Evolutionary conservation across 2,113 vertebrate genomes (phyloP).

Genomic region (Cyrtonyx montezumae): DNA sequence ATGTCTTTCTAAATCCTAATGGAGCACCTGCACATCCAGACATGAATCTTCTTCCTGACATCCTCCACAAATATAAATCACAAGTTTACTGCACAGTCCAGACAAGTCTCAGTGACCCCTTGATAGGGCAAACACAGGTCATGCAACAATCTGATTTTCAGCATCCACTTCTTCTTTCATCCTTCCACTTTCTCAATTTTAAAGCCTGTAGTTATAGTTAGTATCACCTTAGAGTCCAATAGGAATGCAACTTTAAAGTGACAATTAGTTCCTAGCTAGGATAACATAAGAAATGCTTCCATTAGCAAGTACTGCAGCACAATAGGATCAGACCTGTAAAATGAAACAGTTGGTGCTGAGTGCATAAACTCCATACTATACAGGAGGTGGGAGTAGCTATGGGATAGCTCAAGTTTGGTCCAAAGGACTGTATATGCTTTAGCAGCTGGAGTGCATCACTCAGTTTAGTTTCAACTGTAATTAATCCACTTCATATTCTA

Average conservation of each 20-base stretch:
- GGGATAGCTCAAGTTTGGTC: neutral
- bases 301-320: neutral
- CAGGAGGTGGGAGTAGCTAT: neutral
- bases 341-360: neutral
- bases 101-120: constrained; percentile 46
- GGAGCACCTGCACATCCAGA: constrained; percentile 64
- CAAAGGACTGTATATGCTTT: neutral
- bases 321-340: neutral
- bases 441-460: neutral
- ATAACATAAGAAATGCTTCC: neutral
- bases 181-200: neutral
- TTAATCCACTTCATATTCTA: neutral
- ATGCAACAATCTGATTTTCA: constrained; percentile 51
- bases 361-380: neutral
- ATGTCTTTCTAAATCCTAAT: constrained; percentile 46
- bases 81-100: constrained; percentile 40
- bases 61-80: constrained; percentile 61
- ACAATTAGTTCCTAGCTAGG: neutral
- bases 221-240: neutral
- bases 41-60: constrained; percentile 67
- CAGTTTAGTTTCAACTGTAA: neutral
- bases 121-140: constrained; percentile 67
- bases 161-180: constrained; percentile 12
- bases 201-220: neutral
- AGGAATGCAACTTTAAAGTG: neutral